These are phyloP conservation scores for Steinernema feltiae DNA, from an alignment of 1,140 invertebrate species.

Conservation along the genomic window DNA sequence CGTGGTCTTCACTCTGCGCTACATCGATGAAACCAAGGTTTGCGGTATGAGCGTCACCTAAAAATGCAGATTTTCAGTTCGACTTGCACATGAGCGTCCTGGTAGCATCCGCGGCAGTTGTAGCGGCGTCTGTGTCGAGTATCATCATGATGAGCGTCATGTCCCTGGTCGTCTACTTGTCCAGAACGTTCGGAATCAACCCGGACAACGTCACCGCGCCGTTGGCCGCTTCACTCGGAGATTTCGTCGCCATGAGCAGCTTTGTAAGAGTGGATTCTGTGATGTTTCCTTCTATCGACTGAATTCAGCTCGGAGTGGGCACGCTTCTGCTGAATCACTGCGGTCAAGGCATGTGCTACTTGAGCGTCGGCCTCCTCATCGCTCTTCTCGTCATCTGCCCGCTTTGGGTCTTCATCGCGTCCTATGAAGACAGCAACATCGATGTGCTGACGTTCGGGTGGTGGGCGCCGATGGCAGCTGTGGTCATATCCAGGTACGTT, in stretches of 20 bases:
- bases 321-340: neutral
- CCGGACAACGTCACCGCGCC: slow-evolving; percentile 13
- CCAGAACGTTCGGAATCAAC: neutral
- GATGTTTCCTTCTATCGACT: neutral
- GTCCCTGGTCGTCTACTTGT: neutral
- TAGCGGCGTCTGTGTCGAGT: slow-evolving; percentile 2
- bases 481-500: slow-evolving; percentile 11
- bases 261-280: neutral
- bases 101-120: neutral
- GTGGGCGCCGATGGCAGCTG: slow-evolving; percentile 17
- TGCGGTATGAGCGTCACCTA: neutral
- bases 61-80: neutral
- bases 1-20: slow-evolving; percentile 5
- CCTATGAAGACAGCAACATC: neutral
- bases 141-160: slow-evolving; percentile 2
- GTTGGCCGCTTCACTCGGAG: neutral
- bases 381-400: neutral
- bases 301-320: neutral
- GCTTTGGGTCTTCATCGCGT: neutral
- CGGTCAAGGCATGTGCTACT: slow-evolving; percentile 57
- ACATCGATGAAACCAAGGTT: neutral
- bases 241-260: neutral
- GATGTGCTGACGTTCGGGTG: slow-evolving; percentile 18
- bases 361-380: neutral
- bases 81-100: neutral